Conservation (phyloP, 2,888 invertebrate genomes). For the Lasioglossum marginatum region DNA sequence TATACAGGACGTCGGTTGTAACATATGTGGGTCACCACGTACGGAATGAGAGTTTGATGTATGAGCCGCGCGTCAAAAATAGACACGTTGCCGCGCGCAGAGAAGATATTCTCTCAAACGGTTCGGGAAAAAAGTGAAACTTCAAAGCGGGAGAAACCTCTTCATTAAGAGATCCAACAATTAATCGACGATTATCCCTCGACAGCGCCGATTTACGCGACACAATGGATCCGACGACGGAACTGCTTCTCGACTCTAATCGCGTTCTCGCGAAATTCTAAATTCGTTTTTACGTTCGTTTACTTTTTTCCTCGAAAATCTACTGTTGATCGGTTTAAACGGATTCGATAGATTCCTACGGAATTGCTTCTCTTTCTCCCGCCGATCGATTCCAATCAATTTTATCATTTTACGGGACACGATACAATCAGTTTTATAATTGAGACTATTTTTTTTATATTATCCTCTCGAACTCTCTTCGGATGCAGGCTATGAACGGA, state of each 20-base stretch:
- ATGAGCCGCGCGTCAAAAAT: slow-evolving; percentile 59
- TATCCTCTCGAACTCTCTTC: neutral
- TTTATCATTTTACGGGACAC: neutral
- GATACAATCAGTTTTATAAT: neutral
- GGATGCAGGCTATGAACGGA: neutral
- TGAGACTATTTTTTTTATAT: neutral
- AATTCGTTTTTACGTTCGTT: neutral
- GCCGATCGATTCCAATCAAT: neutral
- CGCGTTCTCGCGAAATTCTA: neutral
- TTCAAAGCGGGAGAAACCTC: slow-evolving; percentile 20
- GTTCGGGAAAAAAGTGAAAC: neutral
- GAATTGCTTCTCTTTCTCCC: neutral
- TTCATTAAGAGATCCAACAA: neutral
- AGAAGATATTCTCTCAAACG: slow-evolving; percentile 46
- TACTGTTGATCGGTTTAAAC: slow-evolving; percentile 11
- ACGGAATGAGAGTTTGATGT: slow-evolving; percentile 48
- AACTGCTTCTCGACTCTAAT: neutral
- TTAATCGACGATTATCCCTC: neutral
- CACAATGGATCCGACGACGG: neutral
- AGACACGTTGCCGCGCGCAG: slow-evolving; percentile 43
- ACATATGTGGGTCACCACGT: slow-evolving; percentile 65
- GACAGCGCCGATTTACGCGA: neutral
- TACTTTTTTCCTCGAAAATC: neutral
- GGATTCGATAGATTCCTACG: neutral
- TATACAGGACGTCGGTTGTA: slow-evolving; percentile 50